Base-by-base conservation (phyloP, 2,113 vertebrate species). In the Chloropsis cyanopogon region DNA sequence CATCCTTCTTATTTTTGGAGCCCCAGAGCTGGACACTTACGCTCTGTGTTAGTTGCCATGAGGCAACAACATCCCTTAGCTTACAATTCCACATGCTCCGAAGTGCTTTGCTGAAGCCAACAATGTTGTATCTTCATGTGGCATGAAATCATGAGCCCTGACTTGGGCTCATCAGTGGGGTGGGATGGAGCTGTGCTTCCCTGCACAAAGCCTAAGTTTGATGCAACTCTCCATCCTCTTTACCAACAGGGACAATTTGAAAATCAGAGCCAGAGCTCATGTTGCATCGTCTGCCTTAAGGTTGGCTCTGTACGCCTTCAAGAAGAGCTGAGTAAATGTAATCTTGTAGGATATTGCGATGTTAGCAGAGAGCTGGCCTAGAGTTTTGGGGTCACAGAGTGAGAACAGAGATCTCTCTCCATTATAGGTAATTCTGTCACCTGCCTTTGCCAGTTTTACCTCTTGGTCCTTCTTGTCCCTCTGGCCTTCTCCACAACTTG, bases 41-140 rank as follows among this genome's bases (percentile, higher is more conserved):
- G 26, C 24, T 15, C 10, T 14, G 1, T 39, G 9, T 8, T 71
- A n/a, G 28, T 14, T 41, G 13, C 15, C 44, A 42, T 0, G 2
- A 3, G 20, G 9, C 33, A 61, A 21, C 23, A 65, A 20, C 0
- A 0, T 22, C 25, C 3, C 1, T 52, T 24, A 39, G 6, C 6
- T 65, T 77, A 37, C 19, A 61, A 17, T 49, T 26, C 57, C 59
- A 22, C 25, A 5, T 25, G 10, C 5, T 41, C 49, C 26, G 10
- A 65, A 92, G 50, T 0, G 0, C 29, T 79, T 61, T 70, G 60
- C 28, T 82, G 50, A 28, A 78, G 53, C 17, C 33, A 56, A 33
- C 78, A 49, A 35, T 72, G 29, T 18, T 57, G 7, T 29, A 26
- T 18, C 8, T 37, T 42, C 46, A 23, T 1, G 7, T 14, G 56